Conservation (phyloP, 1,140 invertebrate genomes). For the Dreissena polymorpha region DNA sequence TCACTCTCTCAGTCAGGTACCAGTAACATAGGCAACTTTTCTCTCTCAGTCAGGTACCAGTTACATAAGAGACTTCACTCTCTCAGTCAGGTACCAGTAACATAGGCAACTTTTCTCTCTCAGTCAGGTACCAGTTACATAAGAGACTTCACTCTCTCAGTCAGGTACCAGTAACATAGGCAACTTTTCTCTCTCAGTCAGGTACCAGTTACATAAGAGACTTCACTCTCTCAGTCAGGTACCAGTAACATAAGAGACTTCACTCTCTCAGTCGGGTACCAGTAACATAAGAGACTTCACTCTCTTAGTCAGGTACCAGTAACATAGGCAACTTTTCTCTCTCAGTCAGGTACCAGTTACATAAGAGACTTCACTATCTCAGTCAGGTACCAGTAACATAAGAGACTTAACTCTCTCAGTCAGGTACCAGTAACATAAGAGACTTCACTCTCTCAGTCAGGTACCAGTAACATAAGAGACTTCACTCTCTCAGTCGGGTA, state of each 20-base stretch:
- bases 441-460: too few relatives aligned
- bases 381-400: not conserved
- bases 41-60: slow-evolving; percentile 96
- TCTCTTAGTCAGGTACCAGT: not conserved
- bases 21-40: slow-evolving; percentile 91
- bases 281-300: not conserved
- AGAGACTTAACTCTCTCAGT: not conserved
- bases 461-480: not conserved
- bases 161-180: not conserved
- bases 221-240: not conserved
- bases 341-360: not conserved
- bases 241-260: not conserved
- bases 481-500: not conserved
- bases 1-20: not conserved
- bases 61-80: slow-evolving; percentile 97
- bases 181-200: not conserved
- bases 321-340: not conserved
- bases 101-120: slow-evolving; percentile 91
- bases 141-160: not conserved
- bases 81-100: slow-evolving; percentile 96
- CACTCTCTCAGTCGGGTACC: not conserved
- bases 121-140: not conserved
- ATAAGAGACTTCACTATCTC: not conserved
- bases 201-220: not conserved
- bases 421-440: not conserved